These are phyloP conservation scores for Karalla daura DNA, from an alignment of 2,797 vertebrate genomes.

Conservation along the genomic window DNA sequence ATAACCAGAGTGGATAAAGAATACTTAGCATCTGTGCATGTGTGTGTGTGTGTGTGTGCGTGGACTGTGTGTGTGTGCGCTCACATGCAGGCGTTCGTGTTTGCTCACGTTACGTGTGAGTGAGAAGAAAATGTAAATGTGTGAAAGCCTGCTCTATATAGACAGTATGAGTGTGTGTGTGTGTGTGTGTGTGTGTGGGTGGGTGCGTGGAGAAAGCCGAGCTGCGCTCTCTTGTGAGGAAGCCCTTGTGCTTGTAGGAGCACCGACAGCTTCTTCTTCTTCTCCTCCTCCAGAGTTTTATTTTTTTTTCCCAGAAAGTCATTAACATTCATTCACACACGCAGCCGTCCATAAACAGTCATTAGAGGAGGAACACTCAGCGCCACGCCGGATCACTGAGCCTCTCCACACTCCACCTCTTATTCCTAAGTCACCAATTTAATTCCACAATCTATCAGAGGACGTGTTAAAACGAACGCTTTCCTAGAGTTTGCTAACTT, in stretches of 20 bases:
- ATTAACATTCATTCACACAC: conserved; percentile 52
- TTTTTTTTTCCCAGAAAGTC: conserved; percentile 49
- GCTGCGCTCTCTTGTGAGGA: conserved; percentile 15
- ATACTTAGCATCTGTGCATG: conserved; percentile 1
- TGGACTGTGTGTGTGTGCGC: not conserved
- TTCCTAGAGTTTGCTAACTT: conserved; percentile 31
- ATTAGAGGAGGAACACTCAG: conserved; percentile 52
- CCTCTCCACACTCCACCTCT: conserved; percentile 43
- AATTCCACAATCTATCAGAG: conserved; percentile 52
- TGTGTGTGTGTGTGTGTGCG: not conserved
- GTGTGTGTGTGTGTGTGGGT: not conserved
- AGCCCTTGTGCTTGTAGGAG: not conserved
- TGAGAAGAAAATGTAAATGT: not conserved
- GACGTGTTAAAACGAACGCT: conserved; percentile 15
- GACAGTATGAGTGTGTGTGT: not conserved
- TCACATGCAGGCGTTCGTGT: not conserved
- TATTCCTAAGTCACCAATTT: conserved; percentile 31
- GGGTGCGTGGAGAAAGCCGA: not conserved
- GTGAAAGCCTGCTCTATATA: not conserved
- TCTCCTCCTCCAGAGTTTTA: too few relatives aligned
- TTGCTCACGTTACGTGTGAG: not conserved
- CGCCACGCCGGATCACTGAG: conserved; percentile 39
- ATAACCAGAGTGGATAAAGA: conserved; percentile 22
- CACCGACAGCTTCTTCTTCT: conserved; percentile 24
- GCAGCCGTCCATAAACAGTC: conserved; percentile 62